Evolutionary conservation across 2,113 vertebrate species (phyloP), one percentile per base, ranked within the genome.

Genomic region (Cariama cristata): DNA sequence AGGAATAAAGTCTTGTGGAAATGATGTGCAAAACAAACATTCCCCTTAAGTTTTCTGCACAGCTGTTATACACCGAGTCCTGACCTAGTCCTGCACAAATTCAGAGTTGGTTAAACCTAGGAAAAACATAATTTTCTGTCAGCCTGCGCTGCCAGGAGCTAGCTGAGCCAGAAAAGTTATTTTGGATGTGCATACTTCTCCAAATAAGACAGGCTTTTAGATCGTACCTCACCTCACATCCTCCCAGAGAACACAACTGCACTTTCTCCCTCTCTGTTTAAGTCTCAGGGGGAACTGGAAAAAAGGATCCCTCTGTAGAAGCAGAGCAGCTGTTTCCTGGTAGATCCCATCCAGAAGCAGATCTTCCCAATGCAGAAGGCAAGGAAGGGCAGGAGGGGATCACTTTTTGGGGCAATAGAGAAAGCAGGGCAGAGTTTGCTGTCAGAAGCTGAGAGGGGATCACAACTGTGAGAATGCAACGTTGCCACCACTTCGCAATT

Each of bases 391-490:
- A 94, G 33, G 47, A 75, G 15, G 16, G 18, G 50, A 87, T 66
- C 16, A 4, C 27, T 42, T 84, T 55, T 21, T 0, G 21, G 21
- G 21, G 23, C 79, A 38, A 44, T 0, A 45, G 38, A 47, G n/a
- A 72, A 79, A 62, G n/a, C 38, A 88, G 26, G 3, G 23, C 42
- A 35, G 35, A 59, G 7, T n/a, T 28, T 86, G n/a, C 76, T 52
- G 21, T 19, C 8, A 19, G 81, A 40, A 79, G 45, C 15, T 3
- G 3, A 21, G 35, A 64, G 16, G 14, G 17, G 49, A 38, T 56
- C 45, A 14, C 59, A 58, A 53, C 35, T 66, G 45, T 8, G 35
- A 53, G 45, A 71, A 53, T 0, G 0, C 24, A 18, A 12, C 0
- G 0, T 16, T 50, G 62, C 69, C 55, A 60, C 30, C 67, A 3